These are phyloP conservation scores for Aelia acuminata DNA, from an alignment of 2,888 invertebrate species.

Conservation along the genomic window DNA sequence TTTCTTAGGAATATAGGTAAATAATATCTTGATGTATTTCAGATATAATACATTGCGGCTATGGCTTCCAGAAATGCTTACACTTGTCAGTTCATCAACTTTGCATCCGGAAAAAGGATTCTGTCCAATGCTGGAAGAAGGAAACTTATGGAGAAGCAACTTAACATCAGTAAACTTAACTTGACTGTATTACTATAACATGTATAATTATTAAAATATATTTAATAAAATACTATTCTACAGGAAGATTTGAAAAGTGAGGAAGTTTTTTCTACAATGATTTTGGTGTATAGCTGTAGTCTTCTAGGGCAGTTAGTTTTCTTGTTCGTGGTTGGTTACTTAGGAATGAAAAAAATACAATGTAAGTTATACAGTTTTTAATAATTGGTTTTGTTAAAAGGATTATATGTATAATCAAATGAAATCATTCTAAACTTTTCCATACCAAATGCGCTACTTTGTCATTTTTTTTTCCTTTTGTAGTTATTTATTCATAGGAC, in stretches of 20 bases:
- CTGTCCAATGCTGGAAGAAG: neutral
- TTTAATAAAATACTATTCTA: neutral
- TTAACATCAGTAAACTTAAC: neutral
- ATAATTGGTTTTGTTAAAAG: too few relatives aligned
- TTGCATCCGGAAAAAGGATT: neutral
- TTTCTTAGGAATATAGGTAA: too few relatives aligned
- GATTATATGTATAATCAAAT: too few relatives aligned
- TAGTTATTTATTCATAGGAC: too few relatives aligned
- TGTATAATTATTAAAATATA: neutral
- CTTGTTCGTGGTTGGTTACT: neutral
- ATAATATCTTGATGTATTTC: conserved; percentile 63
- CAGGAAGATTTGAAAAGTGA: neutral
- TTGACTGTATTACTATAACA: too few relatives aligned
- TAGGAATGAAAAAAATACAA: neutral
- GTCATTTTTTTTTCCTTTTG: too few relatives aligned
- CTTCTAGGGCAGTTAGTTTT: neutral
- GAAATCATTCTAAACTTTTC: too few relatives aligned
- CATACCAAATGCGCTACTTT: too few relatives aligned
- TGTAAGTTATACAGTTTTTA: neutral
- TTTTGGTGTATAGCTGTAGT: neutral
- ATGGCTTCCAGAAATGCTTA: conserved; percentile 90
- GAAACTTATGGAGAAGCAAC: neutral
- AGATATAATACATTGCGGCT: conserved; percentile 85
- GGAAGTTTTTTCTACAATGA: neutral
- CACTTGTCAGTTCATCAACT: conserved; percentile 67